These are phyloP conservation scores for Pseudochirops corinnae DNA, from an alignment of 2,797 vertebrate species.

Conservation along the genomic window DNA sequence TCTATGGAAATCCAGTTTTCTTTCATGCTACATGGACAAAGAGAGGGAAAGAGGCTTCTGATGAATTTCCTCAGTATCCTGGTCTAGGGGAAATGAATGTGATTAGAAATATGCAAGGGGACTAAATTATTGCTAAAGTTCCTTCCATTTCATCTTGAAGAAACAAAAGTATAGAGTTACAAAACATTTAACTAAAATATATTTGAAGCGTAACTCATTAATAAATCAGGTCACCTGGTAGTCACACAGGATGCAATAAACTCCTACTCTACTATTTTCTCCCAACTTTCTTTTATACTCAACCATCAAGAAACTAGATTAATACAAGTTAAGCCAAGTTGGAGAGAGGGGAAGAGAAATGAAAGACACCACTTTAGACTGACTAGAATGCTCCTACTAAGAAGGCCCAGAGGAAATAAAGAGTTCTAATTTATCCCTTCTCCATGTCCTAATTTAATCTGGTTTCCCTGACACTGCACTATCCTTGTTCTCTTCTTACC, in stretches of 20 bases:
- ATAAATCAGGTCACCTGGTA: not conserved
- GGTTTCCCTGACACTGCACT: not conserved
- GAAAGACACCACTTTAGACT: not conserved
- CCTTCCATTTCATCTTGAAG: not conserved
- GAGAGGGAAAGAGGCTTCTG: not conserved
- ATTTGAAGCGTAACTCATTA: not conserved
- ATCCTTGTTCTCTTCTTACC: not conserved
- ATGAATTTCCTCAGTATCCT: not conserved
- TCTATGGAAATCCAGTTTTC: not conserved
- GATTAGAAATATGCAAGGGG: not conserved
- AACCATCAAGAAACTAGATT: not conserved
- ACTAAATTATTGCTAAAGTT: not conserved
- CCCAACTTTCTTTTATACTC: not conserved
- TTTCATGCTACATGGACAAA: not conserved
- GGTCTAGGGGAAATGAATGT: not conserved
- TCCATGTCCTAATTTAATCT: not conserved
- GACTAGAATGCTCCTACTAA: not conserved
- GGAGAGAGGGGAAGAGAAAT: not conserved
- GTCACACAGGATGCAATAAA: not conserved
- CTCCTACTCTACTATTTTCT: not conserved
- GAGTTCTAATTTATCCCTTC: not conserved
- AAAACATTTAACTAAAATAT: not conserved
- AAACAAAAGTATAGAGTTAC: not conserved
- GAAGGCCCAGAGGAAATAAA: not conserved
- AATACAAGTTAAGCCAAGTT: not conserved